phyloP scores from a whole-genome alignment of 2,888 invertebrate species.

The Ophion ellenae region DNA sequence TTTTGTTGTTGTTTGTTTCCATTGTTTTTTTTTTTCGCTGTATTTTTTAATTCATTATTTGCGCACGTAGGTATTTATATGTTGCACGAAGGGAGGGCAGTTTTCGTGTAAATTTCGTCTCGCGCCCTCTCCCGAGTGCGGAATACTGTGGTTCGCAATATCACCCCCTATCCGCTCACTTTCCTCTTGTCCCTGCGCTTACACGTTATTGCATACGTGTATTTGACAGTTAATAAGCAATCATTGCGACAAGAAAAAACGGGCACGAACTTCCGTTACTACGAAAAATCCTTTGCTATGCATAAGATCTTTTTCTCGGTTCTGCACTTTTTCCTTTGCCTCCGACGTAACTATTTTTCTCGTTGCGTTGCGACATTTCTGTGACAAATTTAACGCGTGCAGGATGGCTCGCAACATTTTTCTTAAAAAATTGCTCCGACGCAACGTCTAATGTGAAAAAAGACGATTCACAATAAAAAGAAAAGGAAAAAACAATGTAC shows the following conservation, averaged over 20 bases:
- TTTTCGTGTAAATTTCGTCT: constrained; percentile 19
- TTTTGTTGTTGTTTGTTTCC: constrained; percentile 18
- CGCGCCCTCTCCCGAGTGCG: constrained; percentile 37
- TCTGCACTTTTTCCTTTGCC: not conserved
- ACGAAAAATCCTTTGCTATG: constrained; percentile 40
- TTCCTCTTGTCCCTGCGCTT: constrained; percentile 17
- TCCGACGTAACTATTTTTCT: constrained; percentile 4
- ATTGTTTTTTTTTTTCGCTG: constrained; percentile 17
- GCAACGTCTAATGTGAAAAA: constrained; percentile 6
- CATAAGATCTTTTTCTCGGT: not conserved
- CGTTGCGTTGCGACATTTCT: constrained; percentile 8
- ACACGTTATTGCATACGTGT: constrained; percentile 40
- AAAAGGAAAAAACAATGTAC: constrained; percentile 31
- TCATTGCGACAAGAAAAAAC: constrained; percentile 46
- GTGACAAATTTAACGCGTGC: constrained; percentile 2
- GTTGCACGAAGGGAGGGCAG: constrained; percentile 16
- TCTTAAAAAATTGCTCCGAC: not conserved
- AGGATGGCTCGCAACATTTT: constrained; percentile 9
- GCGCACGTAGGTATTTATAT: not conserved
- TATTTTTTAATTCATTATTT: constrained; percentile 9
- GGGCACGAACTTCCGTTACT: constrained; percentile 23
- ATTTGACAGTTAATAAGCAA: constrained; percentile 35
- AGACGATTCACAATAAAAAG: constrained; percentile 12
- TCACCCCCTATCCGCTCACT: constrained; percentile 1
- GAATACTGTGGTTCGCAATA: constrained; percentile 59